Evolutionary conservation across 2,797 vertebrate genomes (phyloP).

Genomic region (Pogonophryne albipinna): DNA sequence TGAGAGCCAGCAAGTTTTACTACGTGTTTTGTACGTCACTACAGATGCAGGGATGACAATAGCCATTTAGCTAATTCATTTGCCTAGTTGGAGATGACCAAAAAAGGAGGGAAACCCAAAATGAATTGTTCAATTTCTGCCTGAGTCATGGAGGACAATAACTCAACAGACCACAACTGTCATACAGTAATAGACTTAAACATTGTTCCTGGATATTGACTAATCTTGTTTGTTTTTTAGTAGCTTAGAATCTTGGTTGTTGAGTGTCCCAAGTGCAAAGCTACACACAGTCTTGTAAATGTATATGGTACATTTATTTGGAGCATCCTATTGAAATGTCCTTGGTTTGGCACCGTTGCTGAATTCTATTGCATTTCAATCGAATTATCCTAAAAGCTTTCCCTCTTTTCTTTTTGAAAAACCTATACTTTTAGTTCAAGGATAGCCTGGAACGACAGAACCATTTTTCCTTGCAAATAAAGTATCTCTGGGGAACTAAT

Average conservation of each 20-base stretch:
- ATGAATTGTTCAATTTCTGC: not conserved
- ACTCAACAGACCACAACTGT: not conserved
- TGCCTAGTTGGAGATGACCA: not conserved
- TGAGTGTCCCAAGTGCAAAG: not conserved
- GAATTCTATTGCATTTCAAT: constrained; percentile 41
- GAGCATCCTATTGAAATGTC: too few species aligned
- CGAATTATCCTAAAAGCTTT: constrained; percentile 52
- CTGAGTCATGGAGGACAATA: constrained; percentile 5
- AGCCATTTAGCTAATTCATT: constrained; percentile 12
- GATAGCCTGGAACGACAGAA: constrained; percentile 10
- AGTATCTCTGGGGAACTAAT: constrained; percentile 15
- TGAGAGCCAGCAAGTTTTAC: not conserved
- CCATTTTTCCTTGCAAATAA: constrained; percentile 28
- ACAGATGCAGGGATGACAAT: constrained; percentile 19
- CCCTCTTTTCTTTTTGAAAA: constrained; percentile 23
- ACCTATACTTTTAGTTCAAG: constrained; percentile 35
- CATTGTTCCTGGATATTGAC: not conserved
- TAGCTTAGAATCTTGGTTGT: not conserved
- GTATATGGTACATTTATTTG: not conserved
- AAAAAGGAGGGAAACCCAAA: not conserved
- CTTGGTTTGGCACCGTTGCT: not conserved
- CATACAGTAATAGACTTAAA: not conserved
- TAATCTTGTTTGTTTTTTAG: not conserved
- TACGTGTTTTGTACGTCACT: constrained; percentile 3
- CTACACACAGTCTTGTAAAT: not conserved